phyloP scores from a whole-genome alignment of 2,888 invertebrate species.

The Yponomeuta cagnagella region DNA sequence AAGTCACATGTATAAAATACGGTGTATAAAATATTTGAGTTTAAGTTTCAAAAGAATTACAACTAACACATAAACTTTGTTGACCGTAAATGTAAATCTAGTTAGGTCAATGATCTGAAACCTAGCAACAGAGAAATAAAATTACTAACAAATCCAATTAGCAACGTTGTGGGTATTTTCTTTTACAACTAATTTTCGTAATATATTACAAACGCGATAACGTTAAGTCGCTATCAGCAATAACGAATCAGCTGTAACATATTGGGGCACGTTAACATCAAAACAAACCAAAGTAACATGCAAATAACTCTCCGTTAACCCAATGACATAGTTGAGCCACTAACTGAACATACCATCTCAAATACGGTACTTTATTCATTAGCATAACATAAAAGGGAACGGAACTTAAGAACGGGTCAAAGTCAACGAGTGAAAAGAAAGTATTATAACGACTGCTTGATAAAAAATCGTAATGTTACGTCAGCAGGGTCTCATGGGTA shows the following conservation, averaged over 20 bases:
- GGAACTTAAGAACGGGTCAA: constrained; percentile 50
- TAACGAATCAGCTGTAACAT: background rate
- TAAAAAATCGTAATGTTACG: background rate
- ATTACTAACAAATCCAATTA: constrained; percentile 55
- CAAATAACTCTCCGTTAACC: constrained; percentile 63
- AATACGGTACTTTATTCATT: constrained; percentile 60
- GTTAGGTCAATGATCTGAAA: constrained; percentile 52
- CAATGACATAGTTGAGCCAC: constrained; percentile 65
- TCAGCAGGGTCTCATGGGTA: background rate
- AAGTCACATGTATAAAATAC: too few species aligned
- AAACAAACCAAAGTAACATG: constrained; percentile 38
- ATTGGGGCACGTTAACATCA: background rate
- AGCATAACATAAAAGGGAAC: constrained; percentile 53
- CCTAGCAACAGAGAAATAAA: constrained; percentile 37
- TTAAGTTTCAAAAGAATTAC: too few species aligned
- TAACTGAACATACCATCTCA: constrained; percentile 53
- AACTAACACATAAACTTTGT: background rate
- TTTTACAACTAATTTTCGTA: background rate
- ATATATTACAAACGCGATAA: background rate
- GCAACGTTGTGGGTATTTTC: constrained; percentile 18
- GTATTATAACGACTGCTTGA: constrained; percentile 23
- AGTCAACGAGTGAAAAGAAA: constrained; percentile 45
- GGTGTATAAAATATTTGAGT: background rate
- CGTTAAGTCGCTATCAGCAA: background rate
- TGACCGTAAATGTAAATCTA: background rate